Evolutionary conservation across 2,797 vertebrate genomes (phyloP), one percentile per base, ranked within the genome.

Genomic region (Cirrhinus mrigala): DNA sequence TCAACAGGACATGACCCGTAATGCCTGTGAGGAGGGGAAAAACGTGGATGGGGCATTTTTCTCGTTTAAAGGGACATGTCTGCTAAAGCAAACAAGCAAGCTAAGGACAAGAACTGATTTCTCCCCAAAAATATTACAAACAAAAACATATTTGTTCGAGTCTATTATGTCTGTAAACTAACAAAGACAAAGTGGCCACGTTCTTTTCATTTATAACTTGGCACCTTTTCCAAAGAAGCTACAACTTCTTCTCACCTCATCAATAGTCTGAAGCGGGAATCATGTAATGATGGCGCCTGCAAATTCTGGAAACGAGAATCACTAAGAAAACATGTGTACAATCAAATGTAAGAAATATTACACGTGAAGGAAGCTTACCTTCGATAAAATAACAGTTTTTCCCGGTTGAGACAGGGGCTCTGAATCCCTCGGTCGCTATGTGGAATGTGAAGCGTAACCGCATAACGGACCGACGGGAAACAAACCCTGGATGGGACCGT

Each of bases 391-490:
- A 79, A 54, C 0, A 12, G 5, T 22, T 46, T 71, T 46, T 0
- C 24, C 68, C 27, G 29, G 44, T 52, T 24, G 22, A 58, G 2
- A 16, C 11, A 1, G 18, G 12, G 37, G n/a, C 1, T 69, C 22
- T 27, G 22, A 64, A 9, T 18, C 6, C 62, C n/a, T 14, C 44
- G 7, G 24, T 27, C 62, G 37, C 22, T 18, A 18, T 15, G 24
- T 18, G 81, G 44, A 76, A 27, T 37, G 33, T 22, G n/a, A 29
- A 24, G 84, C 66, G 77, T 69, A 48, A 74, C 84, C 27, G n/a
- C 56, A 64, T 74, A 73, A 66, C 77, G 29, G 84, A 46, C 68
- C 84, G 84, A 62, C 77, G 0, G 84, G 84, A 85, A 85, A 85
- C 84, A 85, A 62, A 4, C 12, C 12, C 4, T 22, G 48, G 29